Conservation (phyloP, 2,113 vertebrate genomes). For the Pseudonaja textilis region DNA sequence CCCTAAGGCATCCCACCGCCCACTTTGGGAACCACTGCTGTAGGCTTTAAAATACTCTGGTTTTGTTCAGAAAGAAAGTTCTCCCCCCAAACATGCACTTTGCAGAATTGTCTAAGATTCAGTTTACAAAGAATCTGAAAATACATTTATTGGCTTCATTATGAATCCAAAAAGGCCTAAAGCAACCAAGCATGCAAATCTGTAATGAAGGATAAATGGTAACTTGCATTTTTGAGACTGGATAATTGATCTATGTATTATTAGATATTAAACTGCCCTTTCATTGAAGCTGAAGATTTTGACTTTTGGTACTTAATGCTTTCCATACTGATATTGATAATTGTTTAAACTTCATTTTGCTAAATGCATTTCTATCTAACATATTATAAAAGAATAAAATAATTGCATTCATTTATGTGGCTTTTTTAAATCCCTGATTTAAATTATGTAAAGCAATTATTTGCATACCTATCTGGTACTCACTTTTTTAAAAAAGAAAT, state of each 20-base stretch:
- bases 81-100: slow-evolving; percentile 13
- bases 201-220: slow-evolving; percentile 46
- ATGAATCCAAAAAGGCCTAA: slow-evolving; percentile 54
- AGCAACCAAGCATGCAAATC: slow-evolving; percentile 31
- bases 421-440: background rate
- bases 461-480: background rate
- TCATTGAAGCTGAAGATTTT: slow-evolving; percentile 35
- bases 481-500: background rate
- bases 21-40: background rate
- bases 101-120: slow-evolving; percentile 25
- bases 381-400: background rate
- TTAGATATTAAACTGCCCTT: slow-evolving; percentile 49
- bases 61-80: slow-evolving; percentile 22
- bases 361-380: background rate
- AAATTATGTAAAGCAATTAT: background rate
- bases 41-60: background rate
- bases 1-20: too few relatives aligned
- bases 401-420: background rate
- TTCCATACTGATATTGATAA: background rate
- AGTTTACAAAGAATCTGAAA: slow-evolving; percentile 40
- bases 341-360: background rate
- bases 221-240: slow-evolving; percentile 42
- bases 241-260: slow-evolving; percentile 49
- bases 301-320: slow-evolving; percentile 3
- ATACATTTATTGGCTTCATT: slow-evolving; percentile 38